Evolutionary conservation across 1,140 invertebrate genomes (phyloP).

Genomic region (Apolygus lucorum): DNA sequence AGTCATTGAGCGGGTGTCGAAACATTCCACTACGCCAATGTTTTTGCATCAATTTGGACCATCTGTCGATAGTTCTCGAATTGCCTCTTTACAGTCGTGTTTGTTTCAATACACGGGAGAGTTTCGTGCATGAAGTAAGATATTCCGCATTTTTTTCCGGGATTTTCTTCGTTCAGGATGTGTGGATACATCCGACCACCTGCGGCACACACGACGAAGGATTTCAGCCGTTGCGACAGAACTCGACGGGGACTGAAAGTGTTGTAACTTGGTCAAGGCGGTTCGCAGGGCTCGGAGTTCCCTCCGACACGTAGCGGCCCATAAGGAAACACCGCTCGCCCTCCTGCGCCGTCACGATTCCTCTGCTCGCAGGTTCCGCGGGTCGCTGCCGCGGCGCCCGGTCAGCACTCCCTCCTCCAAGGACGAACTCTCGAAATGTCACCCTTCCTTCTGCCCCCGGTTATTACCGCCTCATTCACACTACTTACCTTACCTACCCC

Average conservation of each 20-base stretch:
- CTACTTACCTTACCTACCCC: no score
- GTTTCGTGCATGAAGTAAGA: no score
- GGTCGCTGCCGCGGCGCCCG: neutral
- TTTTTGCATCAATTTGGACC: no score
- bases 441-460: neutral
- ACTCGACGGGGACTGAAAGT: neutral
- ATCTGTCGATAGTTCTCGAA: no score
- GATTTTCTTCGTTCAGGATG: no score
- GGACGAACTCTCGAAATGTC: neutral
- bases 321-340: neutral
- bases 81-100: no score
- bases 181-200: no score
- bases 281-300: neutral
- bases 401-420: neutral
- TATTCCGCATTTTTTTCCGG: no score
- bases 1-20: no score
- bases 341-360: neutral
- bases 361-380: neutral
- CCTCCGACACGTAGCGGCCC: neutral
- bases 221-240: neutral
- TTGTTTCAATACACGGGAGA: no score
- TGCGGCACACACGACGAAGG: no score
- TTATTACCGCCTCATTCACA: neutral
- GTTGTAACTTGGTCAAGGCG: neutral
- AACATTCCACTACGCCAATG: no score